phyloP scores from a whole-genome alignment of 2,888 invertebrate species.

The Apotomis turbidana region DNA sequence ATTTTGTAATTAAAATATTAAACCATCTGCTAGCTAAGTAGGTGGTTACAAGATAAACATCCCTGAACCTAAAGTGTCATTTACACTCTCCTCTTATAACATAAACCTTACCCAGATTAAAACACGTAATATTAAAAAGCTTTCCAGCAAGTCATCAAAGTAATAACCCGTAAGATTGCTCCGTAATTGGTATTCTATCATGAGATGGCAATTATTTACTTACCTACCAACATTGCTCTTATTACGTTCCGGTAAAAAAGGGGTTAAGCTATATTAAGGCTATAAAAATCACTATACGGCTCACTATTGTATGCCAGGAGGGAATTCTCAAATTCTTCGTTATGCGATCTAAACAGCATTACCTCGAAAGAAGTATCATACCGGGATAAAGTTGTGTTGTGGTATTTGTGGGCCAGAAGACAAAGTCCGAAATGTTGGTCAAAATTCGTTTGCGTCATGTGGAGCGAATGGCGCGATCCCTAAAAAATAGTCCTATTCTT shows the following conservation, averaged over 20 bases:
- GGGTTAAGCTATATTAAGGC: neutral
- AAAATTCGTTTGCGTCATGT: no score
- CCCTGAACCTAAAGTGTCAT: neutral
- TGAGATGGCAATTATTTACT: constrained; percentile 49
- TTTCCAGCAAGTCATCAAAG: constrained; percentile 63
- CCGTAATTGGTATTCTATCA: constrained; percentile 60
- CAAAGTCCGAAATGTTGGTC: no score
- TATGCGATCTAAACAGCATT: no score
- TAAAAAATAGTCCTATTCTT: no score
- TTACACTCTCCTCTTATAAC: neutral
- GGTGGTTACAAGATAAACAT: neutral
- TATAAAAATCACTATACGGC: neutral
- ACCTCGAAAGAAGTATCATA: no score
- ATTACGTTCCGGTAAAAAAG: constrained; percentile 26
- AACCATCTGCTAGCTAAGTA: no score
- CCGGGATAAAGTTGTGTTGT: no score
- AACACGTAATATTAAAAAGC: constrained; percentile 23
- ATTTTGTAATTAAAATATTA: no score
- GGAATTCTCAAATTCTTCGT: no score
- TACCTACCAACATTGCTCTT: constrained; percentile 41
- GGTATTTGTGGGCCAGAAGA: no score
- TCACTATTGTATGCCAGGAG: no score
- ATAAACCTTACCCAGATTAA: constrained; percentile 7
- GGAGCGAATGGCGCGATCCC: no score
- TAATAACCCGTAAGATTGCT: constrained; percentile 59